Evolutionary conservation across 2,113 vertebrate species (phyloP).

Genomic region (Falcunculus frontatus): DNA sequence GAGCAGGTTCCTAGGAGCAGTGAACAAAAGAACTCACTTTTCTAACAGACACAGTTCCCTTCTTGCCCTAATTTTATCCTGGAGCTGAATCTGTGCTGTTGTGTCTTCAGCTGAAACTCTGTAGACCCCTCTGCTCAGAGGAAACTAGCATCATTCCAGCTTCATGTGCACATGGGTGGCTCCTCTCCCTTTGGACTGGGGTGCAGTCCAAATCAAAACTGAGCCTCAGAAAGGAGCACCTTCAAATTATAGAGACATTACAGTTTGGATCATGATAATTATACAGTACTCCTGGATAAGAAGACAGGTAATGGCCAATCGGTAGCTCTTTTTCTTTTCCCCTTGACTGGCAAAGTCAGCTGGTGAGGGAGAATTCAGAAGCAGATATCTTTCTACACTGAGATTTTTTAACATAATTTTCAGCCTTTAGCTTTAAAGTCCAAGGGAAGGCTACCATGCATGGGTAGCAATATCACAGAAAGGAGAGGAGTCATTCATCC

Average conservation of each 20-base stretch:
- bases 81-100: not conserved
- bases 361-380: not conserved
- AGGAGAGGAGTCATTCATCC: not conserved
- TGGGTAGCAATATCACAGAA: not conserved
- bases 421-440: not conserved
- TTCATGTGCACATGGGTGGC: accelerated
- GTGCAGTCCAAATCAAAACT: not conserved
- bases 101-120: not conserved
- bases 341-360: not conserved
- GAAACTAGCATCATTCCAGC: not conserved
- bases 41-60: not conserved
- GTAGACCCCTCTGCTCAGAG: not conserved
- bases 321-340: not conserved
- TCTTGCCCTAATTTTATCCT: not conserved
- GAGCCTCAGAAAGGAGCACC: not conserved
- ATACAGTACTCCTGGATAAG: not conserved
- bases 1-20: not conserved
- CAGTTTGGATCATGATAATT: not conserved
- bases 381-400: not conserved
- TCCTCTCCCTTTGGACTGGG: not conserved
- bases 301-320: not conserved
- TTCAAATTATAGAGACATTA: not conserved
- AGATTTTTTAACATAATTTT: not conserved
- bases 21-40: not conserved
- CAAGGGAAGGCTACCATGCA: not conserved